Evolutionary conservation across 1,140 invertebrate genomes (phyloP), one percentile per base, ranked within the genome.

Genomic region (Berghia stephanieae): DNA sequence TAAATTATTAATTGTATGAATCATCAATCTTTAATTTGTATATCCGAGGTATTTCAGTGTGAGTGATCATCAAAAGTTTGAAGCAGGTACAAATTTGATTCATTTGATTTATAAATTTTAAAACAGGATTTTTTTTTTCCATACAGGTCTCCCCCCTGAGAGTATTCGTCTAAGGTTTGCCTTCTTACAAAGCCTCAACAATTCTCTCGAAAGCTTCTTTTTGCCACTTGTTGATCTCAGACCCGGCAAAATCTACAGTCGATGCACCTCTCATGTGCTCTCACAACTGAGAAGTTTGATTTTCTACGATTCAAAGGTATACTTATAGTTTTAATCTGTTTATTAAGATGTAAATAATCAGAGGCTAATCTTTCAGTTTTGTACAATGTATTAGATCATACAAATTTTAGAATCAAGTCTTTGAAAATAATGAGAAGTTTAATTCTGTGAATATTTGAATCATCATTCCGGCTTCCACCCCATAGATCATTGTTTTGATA

Each of bases 101-200:
- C 3, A 68, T 8, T 6, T 0, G 34, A 34, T 16, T 36, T 3
- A 24, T 68, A 38, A 38, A 31, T 68, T 68, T n/a, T n/a, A n/a
- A n/a, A n/a, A n/a, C n/a, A n/a, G n/a, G n/a, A n/a, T 71, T 44
- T 77, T 42, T 77, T 68, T 66, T 43, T n/a, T 31, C 72, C 27
- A 79, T 71, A n/a, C 80, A 89, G 88, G 84, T 63, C 74, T 87
- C 10, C 87, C 88, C 21, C 60, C 85, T 21, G 88, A 89, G 72
- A 88, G 86, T 78, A 79, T 89, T 6, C 81, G 88, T 0, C 80
- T 89, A 27, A 76, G 88, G 43, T 88, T 89, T 83, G 86, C 87
- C n/a, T 78, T 89, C 34, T 82, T 89, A 0, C 88, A 89, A 78
- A 86, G 84, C 5, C 77, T 89, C 1, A 89, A 89, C 83, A 87